Evolutionary conservation across 2,113 vertebrate genomes (phyloP), one percentile per base, ranked within the genome.

Genomic region (Semnopithecus entellus): DNA sequence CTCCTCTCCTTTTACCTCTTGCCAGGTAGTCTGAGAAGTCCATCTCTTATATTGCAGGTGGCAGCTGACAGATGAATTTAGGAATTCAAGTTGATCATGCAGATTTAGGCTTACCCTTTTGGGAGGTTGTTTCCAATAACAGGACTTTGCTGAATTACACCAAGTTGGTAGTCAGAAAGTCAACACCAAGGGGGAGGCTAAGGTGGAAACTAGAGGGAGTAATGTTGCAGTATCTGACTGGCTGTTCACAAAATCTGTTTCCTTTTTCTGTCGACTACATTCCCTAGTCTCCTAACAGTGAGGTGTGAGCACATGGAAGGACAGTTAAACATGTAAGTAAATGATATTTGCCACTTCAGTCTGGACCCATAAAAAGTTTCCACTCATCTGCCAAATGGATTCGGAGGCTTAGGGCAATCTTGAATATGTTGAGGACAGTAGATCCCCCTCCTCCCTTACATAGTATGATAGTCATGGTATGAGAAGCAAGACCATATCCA

Each of bases 141-240:
- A 88, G 66, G 5, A 59, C 27, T 93, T 91, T 32, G 48, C 40
- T 75, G 18, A 96, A 70, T 61, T 61, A 82, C 1, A 91, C 27
- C 17, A 80, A 35, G 3, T 68, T 1, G 1, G 16, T 32, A 10
- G 20, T 82, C 59, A 52, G 45, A 85, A 92, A 91, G 38, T 72
- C 87, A 92, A 76, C 82, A 13, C 48, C 50, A 85, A 78, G 11
- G 27, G 35, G n/a, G 11, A 43, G 70, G 8, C 20, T 75, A 48
- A 70, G 30, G 18, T 78, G 45, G 73, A 91, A 72, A 66, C 59
- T 82, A 85, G 38, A 90, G 22, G 4, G 14, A 76, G 4, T 75
- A 16, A 70, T 40, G 45, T 35, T n/a, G 11, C 10, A 50, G 20
- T 50, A 8, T 89, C 48, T 89, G 16, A 12, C 20, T 73, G 40